Base-by-base conservation (phyloP, 2,888 invertebrate species). In the Xanthia togata region DNA sequence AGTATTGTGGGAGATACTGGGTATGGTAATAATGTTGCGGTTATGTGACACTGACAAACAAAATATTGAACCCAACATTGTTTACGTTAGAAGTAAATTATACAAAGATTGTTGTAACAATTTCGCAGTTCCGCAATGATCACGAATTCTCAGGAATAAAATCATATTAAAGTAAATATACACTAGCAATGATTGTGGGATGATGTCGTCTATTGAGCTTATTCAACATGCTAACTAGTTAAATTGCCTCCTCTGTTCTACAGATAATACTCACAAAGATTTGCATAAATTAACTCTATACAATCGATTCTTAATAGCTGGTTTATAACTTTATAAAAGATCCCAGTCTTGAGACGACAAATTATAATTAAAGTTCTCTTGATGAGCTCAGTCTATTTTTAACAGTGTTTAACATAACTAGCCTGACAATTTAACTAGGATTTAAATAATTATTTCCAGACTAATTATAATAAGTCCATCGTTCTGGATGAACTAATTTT, bases 141-240 rank as follows among this genome's bases (percentile, higher is more conserved):
- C 41, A 44, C 47, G 17, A 64, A 65, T 79, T 63, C 73, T 53
- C 60, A 63, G n/a, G n/a, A 78, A 70, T 47, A 69, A 80, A 84
- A 79, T 65, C 41, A 68, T 64, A 71, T 79, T 64, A 64, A 64
- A 79, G 57, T 65, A 55, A 64, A 74, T 75, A 75, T 71, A 69
- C 71, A 57, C 69, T 71, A 75, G 38, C 53, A 72, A 55, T 79
- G 38, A 62, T 55, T 41, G 26, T 31, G 69, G 38, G 65, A 59
- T 50, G 55, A 57, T 67, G 44, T 70, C 55, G 62, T 63, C 67
- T 68, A 35, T 53, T 31, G 55, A 67, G 70, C 60, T 76, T 70
- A 85, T 69, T 82, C 26, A 82, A 69, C 60, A 82, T 70, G 86
- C 73, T 77, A 85, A 83, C 77, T 77, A 82, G 83, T 77, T 73